Conservation (phyloP, 2,113 vertebrate genomes). For the Alexandromys fortis region DNA sequence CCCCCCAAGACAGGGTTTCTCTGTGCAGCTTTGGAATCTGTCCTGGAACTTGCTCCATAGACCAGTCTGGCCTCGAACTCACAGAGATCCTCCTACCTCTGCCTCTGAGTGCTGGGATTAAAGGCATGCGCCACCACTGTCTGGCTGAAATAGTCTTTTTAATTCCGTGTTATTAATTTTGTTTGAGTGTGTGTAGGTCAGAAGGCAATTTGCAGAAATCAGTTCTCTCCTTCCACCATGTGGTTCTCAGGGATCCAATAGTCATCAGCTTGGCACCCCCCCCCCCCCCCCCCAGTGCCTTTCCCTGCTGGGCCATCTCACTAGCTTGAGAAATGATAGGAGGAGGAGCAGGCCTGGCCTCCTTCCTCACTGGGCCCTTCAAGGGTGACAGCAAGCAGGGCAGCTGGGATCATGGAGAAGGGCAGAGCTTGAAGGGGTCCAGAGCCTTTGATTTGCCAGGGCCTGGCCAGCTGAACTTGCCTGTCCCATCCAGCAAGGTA, state of each 20-base stretch:
- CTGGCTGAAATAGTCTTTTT: too few relatives aligned
- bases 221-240: not conserved
- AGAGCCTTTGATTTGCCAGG: not conserved
- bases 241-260: not conserved
- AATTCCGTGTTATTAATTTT: too few relatives aligned
- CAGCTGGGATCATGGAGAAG: accelerated
- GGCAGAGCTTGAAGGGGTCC: not conserved
- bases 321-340: not conserved
- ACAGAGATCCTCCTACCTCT: too few relatives aligned
- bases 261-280: not conserved
- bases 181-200: too few relatives aligned
- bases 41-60: too few relatives aligned
- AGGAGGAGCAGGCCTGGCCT: not conserved
- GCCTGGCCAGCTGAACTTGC: not conserved
- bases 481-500: not conserved
- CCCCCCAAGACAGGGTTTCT: too few relatives aligned
- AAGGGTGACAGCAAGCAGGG: not conserved
- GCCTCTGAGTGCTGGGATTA: too few relatives aligned
- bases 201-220: too few relatives aligned
- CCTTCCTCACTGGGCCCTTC: not conserved
- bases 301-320: not conserved
- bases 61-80: too few relatives aligned
- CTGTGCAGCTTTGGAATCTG: too few relatives aligned
- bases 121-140: too few relatives aligned
- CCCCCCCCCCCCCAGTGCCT: not conserved